Conservation (phyloP, 2,113 vertebrate genomes). For the Pyxicephalus adspersus region DNA sequence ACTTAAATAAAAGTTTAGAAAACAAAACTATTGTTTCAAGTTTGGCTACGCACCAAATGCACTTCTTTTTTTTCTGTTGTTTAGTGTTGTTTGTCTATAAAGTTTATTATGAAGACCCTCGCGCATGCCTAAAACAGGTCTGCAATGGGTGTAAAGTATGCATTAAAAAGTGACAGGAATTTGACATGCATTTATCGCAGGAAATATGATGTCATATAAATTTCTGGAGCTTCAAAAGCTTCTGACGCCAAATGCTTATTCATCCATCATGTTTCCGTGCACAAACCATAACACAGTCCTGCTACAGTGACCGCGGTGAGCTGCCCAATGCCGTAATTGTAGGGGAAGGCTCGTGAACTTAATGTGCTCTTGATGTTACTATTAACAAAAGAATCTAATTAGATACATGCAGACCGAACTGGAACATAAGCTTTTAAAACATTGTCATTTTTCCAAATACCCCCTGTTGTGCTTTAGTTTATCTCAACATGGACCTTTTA, state of each 20-base stretch:
- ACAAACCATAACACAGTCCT: conserved; percentile 10
- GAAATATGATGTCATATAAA: conserved; percentile 24
- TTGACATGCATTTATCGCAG: not conserved
- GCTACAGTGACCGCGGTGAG: not conserved
- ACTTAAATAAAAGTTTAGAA: no score
- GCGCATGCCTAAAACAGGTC: not conserved
- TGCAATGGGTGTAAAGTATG: not conserved
- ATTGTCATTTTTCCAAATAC: no score
- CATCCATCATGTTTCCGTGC: conserved; percentile 22
- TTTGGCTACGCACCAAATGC: no score
- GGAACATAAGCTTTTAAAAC: not conserved
- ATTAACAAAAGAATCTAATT: conserved; percentile 5
- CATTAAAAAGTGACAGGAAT: not conserved
- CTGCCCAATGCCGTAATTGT: not conserved
- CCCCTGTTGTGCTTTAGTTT: no score
- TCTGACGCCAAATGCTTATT: conserved; percentile 33
- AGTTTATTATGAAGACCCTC: not conserved
- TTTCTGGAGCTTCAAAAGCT: conserved; percentile 11
- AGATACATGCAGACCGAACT: not conserved
- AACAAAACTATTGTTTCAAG: no score
- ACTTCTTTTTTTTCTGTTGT: not conserved
- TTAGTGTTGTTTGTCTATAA: not conserved
- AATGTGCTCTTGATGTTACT: not conserved
- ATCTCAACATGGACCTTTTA: no score
- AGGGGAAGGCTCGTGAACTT: not conserved